A percentile compares a stretch with the other conserved stretches of the same genome.
These are phyloP conservation scores for Brachyalestes nurse DNA, from an alignment of 2,797 vertebrate species.

Conservation along the genomic window DNA sequence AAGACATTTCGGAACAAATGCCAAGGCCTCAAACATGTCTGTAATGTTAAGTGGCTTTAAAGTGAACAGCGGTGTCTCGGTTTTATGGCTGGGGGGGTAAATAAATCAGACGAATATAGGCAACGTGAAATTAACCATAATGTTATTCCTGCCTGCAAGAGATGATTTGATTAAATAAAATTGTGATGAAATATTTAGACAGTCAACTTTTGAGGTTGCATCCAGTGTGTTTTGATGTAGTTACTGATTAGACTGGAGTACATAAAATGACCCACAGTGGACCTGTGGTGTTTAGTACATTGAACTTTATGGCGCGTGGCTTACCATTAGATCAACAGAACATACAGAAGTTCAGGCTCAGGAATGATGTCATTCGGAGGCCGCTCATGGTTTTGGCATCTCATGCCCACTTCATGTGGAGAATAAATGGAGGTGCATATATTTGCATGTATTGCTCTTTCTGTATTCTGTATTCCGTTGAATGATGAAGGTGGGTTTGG, in stretches of 20 bases:
- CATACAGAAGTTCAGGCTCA: neutral
- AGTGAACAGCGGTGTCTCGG: neutral
- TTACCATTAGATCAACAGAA: neutral
- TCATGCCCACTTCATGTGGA: conserved; percentile 5
- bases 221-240: neutral
- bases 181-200: neutral
- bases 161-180: neutral
- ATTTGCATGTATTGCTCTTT: conserved; percentile 13
- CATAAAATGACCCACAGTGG: neutral
- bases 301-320: neutral
- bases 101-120: neutral
- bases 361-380: neutral
- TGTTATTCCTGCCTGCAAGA: neutral
- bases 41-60: conserved; percentile 1
- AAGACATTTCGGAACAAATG: neutral
- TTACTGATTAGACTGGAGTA: neutral
- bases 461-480: neutral
- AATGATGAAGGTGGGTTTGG: conserved; percentile 13
- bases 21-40: conserved; percentile 5
- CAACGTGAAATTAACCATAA: neutral
- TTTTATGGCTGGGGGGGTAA: neutral
- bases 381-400: neutral
- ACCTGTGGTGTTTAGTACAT: neutral
- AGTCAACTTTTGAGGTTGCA: neutral
- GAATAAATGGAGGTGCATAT: neutral